Evolutionary conservation across 1,140 invertebrate species (phyloP).

Genomic region (Pachyrhynchus sulphureomaculatus): DNA sequence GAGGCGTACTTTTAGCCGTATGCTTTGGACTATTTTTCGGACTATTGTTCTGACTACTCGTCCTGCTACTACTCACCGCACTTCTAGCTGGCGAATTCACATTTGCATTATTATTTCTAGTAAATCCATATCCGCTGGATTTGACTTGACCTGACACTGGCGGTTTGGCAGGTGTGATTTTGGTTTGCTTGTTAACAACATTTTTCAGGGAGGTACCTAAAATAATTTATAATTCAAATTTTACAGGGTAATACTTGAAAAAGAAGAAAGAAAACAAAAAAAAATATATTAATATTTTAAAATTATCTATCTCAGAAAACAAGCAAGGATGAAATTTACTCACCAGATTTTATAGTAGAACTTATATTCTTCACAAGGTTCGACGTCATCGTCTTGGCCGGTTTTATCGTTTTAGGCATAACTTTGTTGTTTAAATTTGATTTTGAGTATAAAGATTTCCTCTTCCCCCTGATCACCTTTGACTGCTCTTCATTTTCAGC

Average conservation of each 20-base stretch:
- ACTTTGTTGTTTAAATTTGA: conserved; percentile 32
- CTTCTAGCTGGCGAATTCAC: conserved; percentile 38
- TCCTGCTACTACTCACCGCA: conserved; percentile 30
- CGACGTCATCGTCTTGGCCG: conserved; percentile 39
- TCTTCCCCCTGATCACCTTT: conserved; percentile 74
- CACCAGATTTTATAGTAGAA: conserved; percentile 34
- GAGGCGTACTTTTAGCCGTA: conserved; percentile 36
- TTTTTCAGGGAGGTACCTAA: conserved; percentile 30
- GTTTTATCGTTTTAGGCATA: conserved; percentile 38
- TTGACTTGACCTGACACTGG: conserved; percentile 21
- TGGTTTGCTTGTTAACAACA: conserved; percentile 30
- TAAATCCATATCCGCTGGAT: conserved; percentile 37
- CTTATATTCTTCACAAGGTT: conserved; percentile 45
- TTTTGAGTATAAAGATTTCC: conserved; percentile 69
- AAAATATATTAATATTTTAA: too few relatives aligned
- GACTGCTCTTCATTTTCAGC: conserved; percentile 51
- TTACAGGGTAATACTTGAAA: too few relatives aligned
- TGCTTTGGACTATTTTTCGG: conserved; percentile 31
- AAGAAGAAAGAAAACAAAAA: too few relatives aligned
- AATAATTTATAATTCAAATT: too few relatives aligned
- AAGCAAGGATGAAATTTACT: too few relatives aligned
- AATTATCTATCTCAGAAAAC: too few relatives aligned
- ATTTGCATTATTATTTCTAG: background rate
- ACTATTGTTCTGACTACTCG: conserved; percentile 31
- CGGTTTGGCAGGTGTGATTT: conserved; percentile 27